phyloP scores from a whole-genome alignment of 2,113 vertebrate species.

The Illadopsis cleaveri region DNA sequence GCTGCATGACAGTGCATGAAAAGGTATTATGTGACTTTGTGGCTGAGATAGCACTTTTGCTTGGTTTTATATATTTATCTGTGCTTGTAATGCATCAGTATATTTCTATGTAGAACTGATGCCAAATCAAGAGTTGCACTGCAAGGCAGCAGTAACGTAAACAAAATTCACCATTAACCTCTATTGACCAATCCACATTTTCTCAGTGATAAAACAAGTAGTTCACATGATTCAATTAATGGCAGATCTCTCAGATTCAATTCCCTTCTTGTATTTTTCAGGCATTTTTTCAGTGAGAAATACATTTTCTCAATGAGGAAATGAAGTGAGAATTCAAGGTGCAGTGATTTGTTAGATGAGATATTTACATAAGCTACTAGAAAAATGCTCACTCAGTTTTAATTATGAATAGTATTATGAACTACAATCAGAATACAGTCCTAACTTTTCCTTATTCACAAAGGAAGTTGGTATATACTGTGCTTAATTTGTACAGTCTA shows the following conservation, averaged over 20 bases:
- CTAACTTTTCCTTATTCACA: neutral
- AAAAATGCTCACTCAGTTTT: neutral
- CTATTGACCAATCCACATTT: neutral
- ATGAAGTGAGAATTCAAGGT: neutral
- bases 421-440: neutral
- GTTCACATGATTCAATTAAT: slow-evolving; percentile 47
- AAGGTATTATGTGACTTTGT: slow-evolving; percentile 81
- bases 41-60: neutral
- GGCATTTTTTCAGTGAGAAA: neutral
- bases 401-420: neutral
- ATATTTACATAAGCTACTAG: neutral
- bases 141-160: neutral
- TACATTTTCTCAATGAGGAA: neutral
- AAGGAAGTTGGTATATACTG: neutral
- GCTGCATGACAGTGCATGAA: slow-evolving; percentile 97
- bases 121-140: neutral
- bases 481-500: neutral
- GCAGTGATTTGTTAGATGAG: neutral
- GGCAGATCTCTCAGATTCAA: neutral
- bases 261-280: neutral
- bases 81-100: neutral
- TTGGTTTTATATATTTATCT: neutral
- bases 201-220: neutral
- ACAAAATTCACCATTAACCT: neutral
- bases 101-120: neutral